Evolutionary conservation across 2,888 invertebrate species (phyloP).

Genomic region (Leistus spinibarbis): DNA sequence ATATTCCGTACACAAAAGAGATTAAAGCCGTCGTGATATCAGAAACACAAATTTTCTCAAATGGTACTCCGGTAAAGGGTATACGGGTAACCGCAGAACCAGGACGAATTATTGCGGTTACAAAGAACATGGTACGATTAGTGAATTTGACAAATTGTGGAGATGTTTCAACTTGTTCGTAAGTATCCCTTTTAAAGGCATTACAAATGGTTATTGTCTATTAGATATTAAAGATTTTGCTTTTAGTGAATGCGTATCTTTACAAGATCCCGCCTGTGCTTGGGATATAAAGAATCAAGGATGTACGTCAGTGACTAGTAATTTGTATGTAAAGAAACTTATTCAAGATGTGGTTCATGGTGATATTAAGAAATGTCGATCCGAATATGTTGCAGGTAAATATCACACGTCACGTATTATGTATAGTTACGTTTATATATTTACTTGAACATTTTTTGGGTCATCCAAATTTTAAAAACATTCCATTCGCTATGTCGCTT

Average conservation of each 20-base stretch:
- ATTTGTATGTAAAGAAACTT: conserved; percentile 67
- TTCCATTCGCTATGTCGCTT: no score
- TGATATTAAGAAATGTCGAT: conserved; percentile 65
- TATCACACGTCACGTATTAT: no score
- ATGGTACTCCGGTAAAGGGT: conserved; percentile 74
- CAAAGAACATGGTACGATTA: conserved; percentile 83
- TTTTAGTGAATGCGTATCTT: conserved; percentile 81
- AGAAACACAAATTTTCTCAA: conserved; percentile 78
- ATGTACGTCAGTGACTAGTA: conserved; percentile 58
- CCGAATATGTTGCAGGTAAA: conserved; percentile 31
- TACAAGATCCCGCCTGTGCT: conserved; percentile 97
- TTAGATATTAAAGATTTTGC: neutral
- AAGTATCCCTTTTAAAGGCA: conserved; percentile 46
- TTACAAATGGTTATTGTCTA: no score
- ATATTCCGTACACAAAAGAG: conserved; percentile 69
- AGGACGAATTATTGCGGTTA: conserved; percentile 86
- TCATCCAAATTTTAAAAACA: no score
- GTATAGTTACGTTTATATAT: no score
- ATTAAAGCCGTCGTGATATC: conserved; percentile 78
- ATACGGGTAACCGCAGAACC: conserved; percentile 76
- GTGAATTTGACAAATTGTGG: conserved; percentile 86
- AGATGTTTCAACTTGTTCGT: conserved; percentile 70
- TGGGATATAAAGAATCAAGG: conserved; percentile 76
- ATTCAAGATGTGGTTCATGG: conserved; percentile 77
- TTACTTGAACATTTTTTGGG: no score